Evolutionary conservation across 2,113 vertebrate species (phyloP).

Genomic region (Hemicordylus capensis): DNA sequence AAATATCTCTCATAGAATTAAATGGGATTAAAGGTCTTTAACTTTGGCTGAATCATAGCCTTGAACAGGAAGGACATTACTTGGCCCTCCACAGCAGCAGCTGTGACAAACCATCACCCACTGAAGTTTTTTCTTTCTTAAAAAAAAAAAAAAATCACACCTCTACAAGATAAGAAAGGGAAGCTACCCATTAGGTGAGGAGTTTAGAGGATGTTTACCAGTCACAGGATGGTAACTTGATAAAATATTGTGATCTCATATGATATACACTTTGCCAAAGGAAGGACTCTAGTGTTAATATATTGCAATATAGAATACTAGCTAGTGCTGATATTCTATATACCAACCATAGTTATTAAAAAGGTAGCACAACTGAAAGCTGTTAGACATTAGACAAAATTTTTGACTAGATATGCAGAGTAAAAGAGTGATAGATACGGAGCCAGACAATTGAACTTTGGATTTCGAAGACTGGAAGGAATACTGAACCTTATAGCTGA

Average conservation of each 20-base stretch:
- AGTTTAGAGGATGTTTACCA: background rate
- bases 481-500: background rate
- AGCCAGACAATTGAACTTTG: background rate
- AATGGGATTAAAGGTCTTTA: background rate
- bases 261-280: background rate
- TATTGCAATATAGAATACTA: background rate
- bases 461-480: background rate
- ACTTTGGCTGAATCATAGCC: too few relatives aligned
- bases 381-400: background rate
- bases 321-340: background rate
- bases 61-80: background rate
- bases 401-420: background rate
- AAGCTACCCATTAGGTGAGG: background rate
- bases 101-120: background rate
- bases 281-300: background rate
- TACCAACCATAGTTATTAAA: background rate
- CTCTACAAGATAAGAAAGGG: background rate
- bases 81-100: background rate
- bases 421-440: background rate
- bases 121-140: background rate
- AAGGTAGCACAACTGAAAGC: background rate
- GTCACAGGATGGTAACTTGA: background rate
- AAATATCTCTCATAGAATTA: background rate
- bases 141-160: background rate
- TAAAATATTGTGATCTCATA: background rate